Base-by-base conservation (phyloP, 2,113 vertebrate genomes). In the Eira barbara region DNA sequence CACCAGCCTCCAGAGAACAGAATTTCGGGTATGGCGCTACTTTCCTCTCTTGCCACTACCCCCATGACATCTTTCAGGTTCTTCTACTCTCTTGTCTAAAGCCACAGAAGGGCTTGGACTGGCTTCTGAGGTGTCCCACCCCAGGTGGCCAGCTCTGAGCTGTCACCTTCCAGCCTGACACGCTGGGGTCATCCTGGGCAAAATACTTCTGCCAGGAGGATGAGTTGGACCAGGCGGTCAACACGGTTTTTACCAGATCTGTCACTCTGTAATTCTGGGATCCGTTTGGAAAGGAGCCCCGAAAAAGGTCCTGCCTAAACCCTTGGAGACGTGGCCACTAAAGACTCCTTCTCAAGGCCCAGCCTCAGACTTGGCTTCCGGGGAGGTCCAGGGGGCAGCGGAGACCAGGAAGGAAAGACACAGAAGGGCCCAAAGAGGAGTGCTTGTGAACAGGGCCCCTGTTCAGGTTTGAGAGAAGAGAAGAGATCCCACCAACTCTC, bases 1-100 rank as follows among this genome's bases (percentile, higher is more conserved):
- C 7, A 31, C 81, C 9, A 13, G 6, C 7, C 4, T 3, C 69
- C 17, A 13, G 47, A 36, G 63, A 71, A 59, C 13, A 83, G 39
- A 49, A 59, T 0, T 25, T 39, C 8, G 1, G 25, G 27, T 7
- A 0, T 9, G 9, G 14, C 0, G 7, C 25, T 3, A 1, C 20
- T n/a, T 34, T 52, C 61, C 12, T n/a, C 71, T 83, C 20, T 3
- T 49, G 73, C 71, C 11, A 0, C 6, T 21, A 10, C 6, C 1
- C 11, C 17, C 7, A 7, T 0, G 25, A 63, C 31, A 10, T 7
- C 45, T 42, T 5, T 36, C 69, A 36, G 61, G 9, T 6, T 63
- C 83, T 67, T 49, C 73, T 88, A 9, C 25, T 52, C 47, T 36
- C 13, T 11, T 20, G 42, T 42, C 45, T 45, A 45, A 92, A 74